A percentile compares a stretch with the other conserved stretches of the same genome.
phyloP scores from a whole-genome alignment of 2,113 vertebrate species.

The Neoarius graeffei region DNA sequence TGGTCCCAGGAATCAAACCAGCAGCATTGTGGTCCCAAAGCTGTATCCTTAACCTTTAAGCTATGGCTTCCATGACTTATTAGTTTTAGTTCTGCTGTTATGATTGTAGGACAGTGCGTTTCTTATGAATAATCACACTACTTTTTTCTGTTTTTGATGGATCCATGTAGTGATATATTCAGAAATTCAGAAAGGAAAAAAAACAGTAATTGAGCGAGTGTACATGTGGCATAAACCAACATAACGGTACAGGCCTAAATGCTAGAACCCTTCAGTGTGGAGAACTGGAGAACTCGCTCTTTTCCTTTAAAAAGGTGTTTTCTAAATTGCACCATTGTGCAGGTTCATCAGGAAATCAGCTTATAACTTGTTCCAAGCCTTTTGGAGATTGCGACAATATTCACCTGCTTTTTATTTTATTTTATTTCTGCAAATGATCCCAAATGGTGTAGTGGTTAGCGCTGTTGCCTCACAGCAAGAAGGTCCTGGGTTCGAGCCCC shows the following conservation, averaged over 20 bases:
- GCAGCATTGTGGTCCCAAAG: too few relatives aligned
- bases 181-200: not conserved
- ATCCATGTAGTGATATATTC: not conserved
- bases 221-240: not conserved
- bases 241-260: not conserved
- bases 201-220: not conserved
- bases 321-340: not conserved
- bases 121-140: not conserved
- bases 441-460: too few relatives aligned
- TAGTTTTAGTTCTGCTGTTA: constrained; percentile 11
- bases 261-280: not conserved
- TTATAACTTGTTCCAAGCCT: too few relatives aligned
- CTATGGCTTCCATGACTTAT: too few relatives aligned
- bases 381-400: too few relatives aligned
- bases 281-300: not conserved
- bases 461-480: too few relatives aligned
- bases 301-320: not conserved
- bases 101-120: not conserved
- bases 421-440: too few relatives aligned
- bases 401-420: too few relatives aligned
- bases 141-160: not conserved
- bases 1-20: too few relatives aligned
- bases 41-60: too few relatives aligned
- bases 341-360: not conserved
- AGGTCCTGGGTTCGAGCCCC: too few relatives aligned